Evolutionary conservation across 2,797 vertebrate genomes (phyloP).

Genomic region (Scyliorhinus canicula): DNA sequence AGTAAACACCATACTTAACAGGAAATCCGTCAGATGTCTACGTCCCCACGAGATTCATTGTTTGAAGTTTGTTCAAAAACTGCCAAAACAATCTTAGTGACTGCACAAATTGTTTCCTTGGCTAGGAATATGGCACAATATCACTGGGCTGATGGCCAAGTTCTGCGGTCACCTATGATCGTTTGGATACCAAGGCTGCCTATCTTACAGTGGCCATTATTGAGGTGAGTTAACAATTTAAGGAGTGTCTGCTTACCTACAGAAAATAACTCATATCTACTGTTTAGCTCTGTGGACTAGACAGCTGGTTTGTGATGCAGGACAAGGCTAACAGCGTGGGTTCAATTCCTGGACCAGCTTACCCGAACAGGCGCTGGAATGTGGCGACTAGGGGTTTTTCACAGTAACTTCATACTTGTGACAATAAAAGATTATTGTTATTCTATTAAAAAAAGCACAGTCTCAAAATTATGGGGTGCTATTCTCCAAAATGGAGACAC

Average conservation of each 20-base stretch:
- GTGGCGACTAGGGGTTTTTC: no score
- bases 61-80: background rate
- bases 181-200: background rate
- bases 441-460: background rate
- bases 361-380: no score
- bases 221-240: background rate
- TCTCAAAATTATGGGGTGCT: background rate
- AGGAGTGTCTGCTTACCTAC: background rate
- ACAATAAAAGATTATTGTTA: no score
- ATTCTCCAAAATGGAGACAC: no score
- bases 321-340: no score
- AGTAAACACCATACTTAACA: no score
- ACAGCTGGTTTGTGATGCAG: no score
- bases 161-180: background rate
- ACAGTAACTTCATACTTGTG: no score
- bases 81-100: background rate
- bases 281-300: no score
- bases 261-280: background rate
- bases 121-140: background rate
- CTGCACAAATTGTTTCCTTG: background rate
- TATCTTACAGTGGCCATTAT: background rate
- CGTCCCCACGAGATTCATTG: background rate
- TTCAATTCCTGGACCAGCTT: no score
- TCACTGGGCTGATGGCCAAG: background rate
- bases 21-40: background rate